Base-by-base conservation (phyloP, 2,888 invertebrate genomes). In the Coremacera marginata region DNA sequence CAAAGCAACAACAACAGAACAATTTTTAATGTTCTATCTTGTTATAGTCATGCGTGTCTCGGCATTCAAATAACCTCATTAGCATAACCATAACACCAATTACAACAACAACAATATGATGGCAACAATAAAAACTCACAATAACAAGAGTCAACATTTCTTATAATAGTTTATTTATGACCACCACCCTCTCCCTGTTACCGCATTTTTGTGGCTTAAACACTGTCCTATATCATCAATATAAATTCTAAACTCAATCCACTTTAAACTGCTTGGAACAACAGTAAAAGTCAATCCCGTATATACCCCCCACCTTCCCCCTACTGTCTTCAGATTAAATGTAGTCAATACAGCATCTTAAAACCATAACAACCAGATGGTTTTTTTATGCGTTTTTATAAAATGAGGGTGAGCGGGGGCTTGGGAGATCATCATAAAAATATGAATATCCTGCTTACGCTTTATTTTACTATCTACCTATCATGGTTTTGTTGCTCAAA, bases 281-380 rank as follows among this genome's bases (percentile, higher is more conserved):
- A 22, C 57, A 60, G 19, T 25, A 60, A 44, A 44, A 44, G 44
- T 70, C 51, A 70, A 51, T 22, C 19, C 19, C 51, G 19, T 31
- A 51, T 22, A 31, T 16, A 9, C n/a, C 34, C 16, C n/a, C 5
- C 65, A 2, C 65, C 5, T 7, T 19, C 22, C 14, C 60, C 19
- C 16, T 25, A 25, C 57, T 57, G 9, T 7, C 25, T 14, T 11
- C 3, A 27, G 22, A 27, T 60, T 22, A 60, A 27, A 60, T 60
- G 25, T 60, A 60, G 16, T 27, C 19, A 27, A 19, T 27, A 60
- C 11, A 60, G 11, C 11, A 77, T 77, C 77, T 72, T 72, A 77
- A 77, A 77, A 72, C 72, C 77, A 77, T 77, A 77, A 77, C 72
- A 77, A 77, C 72, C 49, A 77, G 72, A n/a, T 70, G 76, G 52